Conservation (phyloP, 2,113 vertebrate species). For the Myrmecophaga tridactyla region DNA sequence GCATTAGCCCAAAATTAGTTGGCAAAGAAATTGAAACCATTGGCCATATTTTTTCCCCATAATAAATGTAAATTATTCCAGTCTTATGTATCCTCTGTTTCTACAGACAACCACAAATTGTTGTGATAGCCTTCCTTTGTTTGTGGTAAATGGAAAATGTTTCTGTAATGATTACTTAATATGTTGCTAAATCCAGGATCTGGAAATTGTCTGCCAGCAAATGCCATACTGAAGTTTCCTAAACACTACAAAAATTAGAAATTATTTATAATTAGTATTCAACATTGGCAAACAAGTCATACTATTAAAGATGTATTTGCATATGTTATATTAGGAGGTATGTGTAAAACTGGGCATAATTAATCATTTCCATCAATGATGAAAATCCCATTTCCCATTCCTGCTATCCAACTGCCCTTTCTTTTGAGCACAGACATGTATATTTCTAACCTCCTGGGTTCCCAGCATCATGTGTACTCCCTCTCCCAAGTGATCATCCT, state of each 20-base stretch:
- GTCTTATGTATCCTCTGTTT: slow-evolving; percentile 53
- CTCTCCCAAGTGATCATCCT: neutral
- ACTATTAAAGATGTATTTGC: slow-evolving; percentile 77
- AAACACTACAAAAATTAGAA: slow-evolving; percentile 78
- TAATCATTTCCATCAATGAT: slow-evolving; percentile 65
- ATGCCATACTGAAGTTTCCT: slow-evolving; percentile 77
- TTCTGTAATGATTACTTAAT: slow-evolving; percentile 72
- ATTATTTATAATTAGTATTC: slow-evolving; percentile 75
- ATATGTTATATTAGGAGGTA: slow-evolving; percentile 76
- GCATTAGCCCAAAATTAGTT: slow-evolving; percentile 11
- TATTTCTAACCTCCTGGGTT: slow-evolving; percentile 18
- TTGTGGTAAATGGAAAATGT: slow-evolving; percentile 64
- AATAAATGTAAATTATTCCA: slow-evolving; percentile 50
- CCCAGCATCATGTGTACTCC: neutral
- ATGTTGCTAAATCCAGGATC: slow-evolving; percentile 73
- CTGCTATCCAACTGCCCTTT: neutral
- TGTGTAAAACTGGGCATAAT: slow-evolving; percentile 67
- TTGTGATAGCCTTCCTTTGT: slow-evolving; percentile 63
- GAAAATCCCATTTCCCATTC: slow-evolving; percentile 34
- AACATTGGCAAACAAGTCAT: slow-evolving; percentile 77
- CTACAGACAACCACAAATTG: slow-evolving; percentile 43
- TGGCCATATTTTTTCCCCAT: slow-evolving; percentile 11
- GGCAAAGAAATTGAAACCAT: neutral
- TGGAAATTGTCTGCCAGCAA: slow-evolving; percentile 72
- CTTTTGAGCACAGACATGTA: neutral